Percentiles rank a stretch among this genome's conserved stretches.
Evolutionary conservation across 2,113 vertebrate genomes (phyloP).

Genomic region (Cinclus cinclus): DNA sequence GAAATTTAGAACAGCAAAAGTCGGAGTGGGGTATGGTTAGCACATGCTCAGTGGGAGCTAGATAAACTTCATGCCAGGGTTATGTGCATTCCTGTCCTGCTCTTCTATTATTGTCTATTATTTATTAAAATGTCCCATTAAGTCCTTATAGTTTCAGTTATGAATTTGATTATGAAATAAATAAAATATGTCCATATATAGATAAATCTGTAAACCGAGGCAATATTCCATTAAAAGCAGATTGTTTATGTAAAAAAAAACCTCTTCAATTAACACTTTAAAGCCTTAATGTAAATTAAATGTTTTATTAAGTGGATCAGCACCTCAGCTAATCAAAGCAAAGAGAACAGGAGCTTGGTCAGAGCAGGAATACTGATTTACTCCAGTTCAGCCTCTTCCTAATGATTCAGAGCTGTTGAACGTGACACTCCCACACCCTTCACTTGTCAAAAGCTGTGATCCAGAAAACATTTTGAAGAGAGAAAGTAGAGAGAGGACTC

Average conservation of each 20-base stretch:
- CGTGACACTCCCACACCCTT: not conserved
- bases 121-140: not conserved
- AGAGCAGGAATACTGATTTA: not conserved
- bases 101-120: not conserved
- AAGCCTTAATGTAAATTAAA: not conserved
- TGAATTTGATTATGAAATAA: not conserved
- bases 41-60: not conserved
- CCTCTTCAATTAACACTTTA: not conserved
- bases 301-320: not conserved
- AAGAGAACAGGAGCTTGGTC: not conserved
- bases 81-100: not conserved
- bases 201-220: not conserved
- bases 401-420: not conserved
- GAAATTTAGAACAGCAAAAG: not conserved
- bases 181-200: not conserved
- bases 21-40: not conserved
- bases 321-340: not conserved
- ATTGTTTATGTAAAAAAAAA: not conserved
- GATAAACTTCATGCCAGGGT: not conserved
- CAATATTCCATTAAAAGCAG: not conserved
- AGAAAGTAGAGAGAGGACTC: not conserved
- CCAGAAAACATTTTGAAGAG: not conserved
- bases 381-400: not conserved
- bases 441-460: slow-evolving; percentile 28
- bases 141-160: not conserved